Evolutionary conservation across 2,113 vertebrate genomes (phyloP).

Genomic region (Nymphicus hollandicus): DNA sequence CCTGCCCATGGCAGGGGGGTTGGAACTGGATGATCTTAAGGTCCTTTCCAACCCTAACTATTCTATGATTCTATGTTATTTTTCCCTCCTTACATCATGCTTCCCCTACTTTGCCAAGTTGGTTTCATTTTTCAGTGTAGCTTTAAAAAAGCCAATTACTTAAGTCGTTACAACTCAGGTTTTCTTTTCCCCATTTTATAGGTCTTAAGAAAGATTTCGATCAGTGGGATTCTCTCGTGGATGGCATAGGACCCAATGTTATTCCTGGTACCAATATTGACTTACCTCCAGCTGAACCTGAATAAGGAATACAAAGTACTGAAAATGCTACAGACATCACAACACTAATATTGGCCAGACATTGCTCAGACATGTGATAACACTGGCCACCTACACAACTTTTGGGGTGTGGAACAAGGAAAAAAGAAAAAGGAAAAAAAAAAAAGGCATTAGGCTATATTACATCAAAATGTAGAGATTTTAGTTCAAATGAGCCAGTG

Average conservation of each 20-base stretch:
- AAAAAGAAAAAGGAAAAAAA: background rate
- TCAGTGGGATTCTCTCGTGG: constrained; percentile 86
- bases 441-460: background rate
- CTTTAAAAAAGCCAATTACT: background rate
- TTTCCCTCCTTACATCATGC: background rate
- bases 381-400: background rate
- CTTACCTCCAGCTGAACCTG: constrained; percentile 37
- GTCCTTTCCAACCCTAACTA: background rate
- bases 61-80: background rate
- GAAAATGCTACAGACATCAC: background rate
- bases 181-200: constrained; percentile 40
- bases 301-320: background rate
- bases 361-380: background rate
- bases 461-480: background rate
- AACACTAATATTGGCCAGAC: background rate
- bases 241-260: constrained; percentile 85
- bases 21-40: background rate
- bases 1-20: background rate
- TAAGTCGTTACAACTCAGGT: background rate
- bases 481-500: background rate
- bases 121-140: background rate
- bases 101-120: background rate
- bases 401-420: background rate
- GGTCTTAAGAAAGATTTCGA: constrained; percentile 86
- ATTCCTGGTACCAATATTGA: constrained; percentile 84